Conservation (phyloP, 2,113 vertebrate species). For the Nyctibius bracteatus region DNA sequence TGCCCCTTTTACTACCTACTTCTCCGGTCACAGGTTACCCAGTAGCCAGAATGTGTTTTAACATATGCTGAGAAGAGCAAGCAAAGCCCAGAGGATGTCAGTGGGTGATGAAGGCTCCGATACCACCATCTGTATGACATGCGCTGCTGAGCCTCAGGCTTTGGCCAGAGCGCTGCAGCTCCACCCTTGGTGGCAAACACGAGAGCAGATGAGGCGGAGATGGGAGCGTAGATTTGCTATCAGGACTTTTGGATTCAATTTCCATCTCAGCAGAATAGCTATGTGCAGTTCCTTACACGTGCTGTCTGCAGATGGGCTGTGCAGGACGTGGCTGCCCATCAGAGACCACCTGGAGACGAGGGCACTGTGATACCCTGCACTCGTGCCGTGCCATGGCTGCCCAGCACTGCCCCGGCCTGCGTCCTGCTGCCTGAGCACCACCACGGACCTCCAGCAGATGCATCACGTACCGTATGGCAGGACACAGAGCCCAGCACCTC, state of each 20-base stretch:
- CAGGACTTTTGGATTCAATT: conserved; percentile 10
- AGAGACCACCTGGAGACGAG: not conserved
- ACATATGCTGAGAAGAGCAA: not conserved
- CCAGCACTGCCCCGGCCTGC: not conserved
- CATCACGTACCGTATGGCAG: fast-evolving
- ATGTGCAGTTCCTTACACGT: not conserved
- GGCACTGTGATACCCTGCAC: fast-evolving
- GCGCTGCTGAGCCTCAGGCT: not conserved
- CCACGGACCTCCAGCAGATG: fast-evolving
- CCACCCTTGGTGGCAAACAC: not conserved
- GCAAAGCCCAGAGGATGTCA: not conserved
- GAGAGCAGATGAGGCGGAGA: not conserved
- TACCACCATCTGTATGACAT: not conserved
- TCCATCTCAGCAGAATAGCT: not conserved
- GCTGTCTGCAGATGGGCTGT: not conserved
- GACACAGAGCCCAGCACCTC: not conserved
- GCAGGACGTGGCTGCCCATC: not conserved
- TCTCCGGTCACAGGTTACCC: not conserved
- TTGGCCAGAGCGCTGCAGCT: not conserved
- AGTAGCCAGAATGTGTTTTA: not conserved
- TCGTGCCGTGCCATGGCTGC: not conserved
- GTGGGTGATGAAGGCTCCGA: not conserved
- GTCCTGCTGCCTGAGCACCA: not conserved
- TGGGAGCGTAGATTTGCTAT: not conserved
- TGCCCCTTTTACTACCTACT: not conserved